Base-by-base conservation (phyloP, 2,113 vertebrate genomes). In the Acanthochromis polyacanthus region DNA sequence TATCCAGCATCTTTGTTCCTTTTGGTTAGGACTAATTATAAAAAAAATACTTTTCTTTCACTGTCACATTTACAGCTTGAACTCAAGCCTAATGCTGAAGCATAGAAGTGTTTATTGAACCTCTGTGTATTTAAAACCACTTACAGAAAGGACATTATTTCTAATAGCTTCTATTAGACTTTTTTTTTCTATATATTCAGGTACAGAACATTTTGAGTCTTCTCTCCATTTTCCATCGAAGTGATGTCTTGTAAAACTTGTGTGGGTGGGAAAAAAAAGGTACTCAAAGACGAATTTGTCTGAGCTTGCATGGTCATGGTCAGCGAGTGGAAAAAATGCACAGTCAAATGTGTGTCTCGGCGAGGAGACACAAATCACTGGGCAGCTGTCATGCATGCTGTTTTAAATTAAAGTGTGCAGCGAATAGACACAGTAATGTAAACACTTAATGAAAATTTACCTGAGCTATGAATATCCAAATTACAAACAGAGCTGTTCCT, bases 251-350 rank as follows among this genome's bases (percentile, higher is more conserved):
- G 63, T 60, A 45, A 76, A 50, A 9, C 3, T 2, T 60, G 17
- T 20, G 2, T 16, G 10, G 38, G 50, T 6, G 50, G 55, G 55
- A 57, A 51, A 16, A 25, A 25, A 25, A 25, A 3, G 23, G 38
- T 45, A 60, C 8, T 14, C 52, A 48, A 19, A 61, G 58, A 2
- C 43, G 15, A 48, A 86, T 83, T 76, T 75, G 70, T 62, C 23
- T 48, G 60, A 62, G 51, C 81, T 74, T 78, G 72, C 76, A 60
- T 43, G 70, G 71, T 83, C 67, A 63, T 25, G 68, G 48, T n/a
- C 83, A 79, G 73, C 57, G 76, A 77, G 58, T 69, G 76, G 82
- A 75, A 81, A 87, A 87, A 76, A 46, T 80, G 82, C 78, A 43
- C 78, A 43, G 76, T 89, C 77, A 83, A 51, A 80, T 61, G 14